Percentiles rank a stretch among this genome's conserved stretches.
Conservation (phyloP, 1,140 invertebrate genomes). For the Ostrea denselamellosa region DNA sequence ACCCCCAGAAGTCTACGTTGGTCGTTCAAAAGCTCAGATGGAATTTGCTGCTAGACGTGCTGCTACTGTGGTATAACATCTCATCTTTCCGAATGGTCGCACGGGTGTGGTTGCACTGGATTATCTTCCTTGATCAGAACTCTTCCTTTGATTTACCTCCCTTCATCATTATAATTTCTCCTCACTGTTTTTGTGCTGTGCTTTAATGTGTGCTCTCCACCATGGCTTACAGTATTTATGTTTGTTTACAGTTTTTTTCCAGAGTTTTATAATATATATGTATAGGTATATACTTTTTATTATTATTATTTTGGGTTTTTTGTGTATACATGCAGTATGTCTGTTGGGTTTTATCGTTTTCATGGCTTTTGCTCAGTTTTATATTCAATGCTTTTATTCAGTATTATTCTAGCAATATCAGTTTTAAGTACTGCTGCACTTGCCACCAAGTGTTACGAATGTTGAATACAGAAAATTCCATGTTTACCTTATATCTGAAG, state of each 20-base stretch:
- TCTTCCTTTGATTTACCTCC: neutral
- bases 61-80: constrained; percentile 45
- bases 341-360: neutral
- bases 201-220: neutral
- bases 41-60: constrained; percentile 43
- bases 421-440: neutral
- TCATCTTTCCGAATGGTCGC: neutral
- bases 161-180: neutral
- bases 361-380: neutral
- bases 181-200: constrained; percentile 35
- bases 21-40: constrained; percentile 52
- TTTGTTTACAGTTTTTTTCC: neutral
- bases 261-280: neutral
- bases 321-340: neutral
- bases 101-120: constrained; percentile 37
- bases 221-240: constrained; percentile 26
- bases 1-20: constrained; percentile 61
- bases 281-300: neutral
- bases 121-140: neutral
- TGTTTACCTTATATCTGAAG: neutral
- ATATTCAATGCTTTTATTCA: neutral
- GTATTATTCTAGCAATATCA: neutral
- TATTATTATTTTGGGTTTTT: too few relatives aligned
- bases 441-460: neutral
- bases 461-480: neutral